Evolutionary conservation across 2,797 vertebrate genomes (phyloP), one percentile per base, ranked within the genome.

Genomic region (Austrolebias charrua): DNA sequence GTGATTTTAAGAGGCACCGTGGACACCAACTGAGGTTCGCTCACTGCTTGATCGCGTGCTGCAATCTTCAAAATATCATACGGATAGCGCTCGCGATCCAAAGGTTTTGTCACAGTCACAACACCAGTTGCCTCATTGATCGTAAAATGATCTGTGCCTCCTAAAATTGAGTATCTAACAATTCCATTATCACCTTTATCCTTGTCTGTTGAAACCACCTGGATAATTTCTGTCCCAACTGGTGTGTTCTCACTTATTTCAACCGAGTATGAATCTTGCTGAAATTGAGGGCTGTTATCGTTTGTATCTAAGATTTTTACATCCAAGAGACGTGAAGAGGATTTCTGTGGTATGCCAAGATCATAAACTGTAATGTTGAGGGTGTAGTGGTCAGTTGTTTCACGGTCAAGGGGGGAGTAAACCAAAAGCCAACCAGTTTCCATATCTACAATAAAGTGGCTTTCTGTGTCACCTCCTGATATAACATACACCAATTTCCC

Each of bases 261-360:
- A 42, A 96, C 92, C 5, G 93, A 95, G 76, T 99, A 99, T 0
- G 88, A 91, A 29, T 95, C 92, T 74, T 96, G 94, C 69, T 98
- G 81, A 89, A 98, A 99, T 29, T 94, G 93, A 0, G 98, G 97
- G n/a, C 91, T 85, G 60, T 98, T 98, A 64, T 99, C 97, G 43
- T 99, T 99, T 65, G 94, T 92, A 65, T 99, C 98, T n/a, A 96
- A 78, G 58, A 99, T 86, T 56, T 86, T 93, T 66, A 99, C 60
- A 54, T 96, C 93, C 65, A 99, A 76, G 60, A 98, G 92, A n/a
- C 81, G 93, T 66, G 96, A 99, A 0, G 93, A 88, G 14, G 96
- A 97, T 85, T 96, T 98, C 81, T 98, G 98, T 6, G 97, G 97
- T 84, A 99, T 93, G 49, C 98, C 98, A 31, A 99, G 95, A 86